These are phyloP conservation scores for Dendrocincla fuliginosa DNA, from an alignment of 2,797 vertebrate genomes.

Conservation along the genomic window DNA sequence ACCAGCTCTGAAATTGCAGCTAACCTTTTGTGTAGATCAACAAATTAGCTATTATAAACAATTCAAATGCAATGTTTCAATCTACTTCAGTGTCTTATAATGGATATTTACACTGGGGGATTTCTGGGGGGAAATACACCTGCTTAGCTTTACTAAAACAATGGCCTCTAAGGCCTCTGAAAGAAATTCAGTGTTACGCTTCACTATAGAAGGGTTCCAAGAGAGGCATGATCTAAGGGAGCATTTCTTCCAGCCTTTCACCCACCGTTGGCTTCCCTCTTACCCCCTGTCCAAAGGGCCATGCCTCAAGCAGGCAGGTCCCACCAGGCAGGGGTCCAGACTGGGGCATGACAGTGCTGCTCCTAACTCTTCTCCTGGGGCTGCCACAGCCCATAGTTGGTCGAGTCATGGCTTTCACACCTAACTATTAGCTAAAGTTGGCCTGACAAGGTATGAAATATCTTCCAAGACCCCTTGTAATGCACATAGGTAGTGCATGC, in stretches of 20 bases:
- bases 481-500: not conserved
- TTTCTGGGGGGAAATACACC: not conserved
- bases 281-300: not conserved
- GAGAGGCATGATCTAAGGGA: not conserved
- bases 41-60: not conserved
- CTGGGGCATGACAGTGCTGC: rapidly evolving
- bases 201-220: not conserved
- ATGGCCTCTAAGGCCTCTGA: not conserved
- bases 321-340: not conserved
- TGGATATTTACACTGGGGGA: not conserved
- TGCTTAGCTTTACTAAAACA: not conserved
- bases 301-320: not conserved
- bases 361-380: not conserved
- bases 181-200: not conserved
- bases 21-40: not conserved
- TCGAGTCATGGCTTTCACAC: not conserved
- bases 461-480: not conserved
- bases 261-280: not conserved
- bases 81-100: not conserved
- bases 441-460: not conserved
- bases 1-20: not conserved
- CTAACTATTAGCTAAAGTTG: not conserved
- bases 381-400: rapidly evolving
- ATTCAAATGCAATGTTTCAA: not conserved
- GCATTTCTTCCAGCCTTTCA: not conserved